Conservation (phyloP, 2,797 vertebrate species). For the Mormyrops attenuatus region DNA sequence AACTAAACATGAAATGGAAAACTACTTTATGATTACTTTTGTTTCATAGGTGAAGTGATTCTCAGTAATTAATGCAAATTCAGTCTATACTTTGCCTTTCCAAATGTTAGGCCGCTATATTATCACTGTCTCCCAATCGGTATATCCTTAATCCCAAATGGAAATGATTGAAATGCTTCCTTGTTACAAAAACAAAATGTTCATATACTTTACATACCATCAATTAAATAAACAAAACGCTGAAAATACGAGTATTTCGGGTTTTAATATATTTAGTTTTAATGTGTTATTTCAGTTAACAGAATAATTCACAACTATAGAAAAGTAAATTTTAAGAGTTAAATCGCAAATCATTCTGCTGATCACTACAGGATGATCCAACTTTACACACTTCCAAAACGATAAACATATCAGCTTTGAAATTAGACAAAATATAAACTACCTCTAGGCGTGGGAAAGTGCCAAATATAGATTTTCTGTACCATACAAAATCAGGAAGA, state of each 20-base stretch:
- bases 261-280: slow-evolving; percentile 62
- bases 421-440: slow-evolving; percentile 35
- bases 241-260: slow-evolving; percentile 39
- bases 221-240: slow-evolving; percentile 9
- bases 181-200: slow-evolving; percentile 10
- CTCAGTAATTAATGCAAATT: background rate
- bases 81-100: background rate
- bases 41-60: background rate
- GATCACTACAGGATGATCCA: slow-evolving; percentile 35
- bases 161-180: background rate
- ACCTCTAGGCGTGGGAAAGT: slow-evolving; percentile 57
- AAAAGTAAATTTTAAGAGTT: slow-evolving; percentile 49
- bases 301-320: slow-evolving; percentile 49
- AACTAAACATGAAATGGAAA: background rate
- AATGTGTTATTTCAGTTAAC: slow-evolving; percentile 47
- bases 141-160: background rate
- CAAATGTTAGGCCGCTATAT: background rate
- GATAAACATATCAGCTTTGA: slow-evolving; percentile 28
- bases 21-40: background rate
- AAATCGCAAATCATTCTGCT: slow-evolving; percentile 39
- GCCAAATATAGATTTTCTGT: slow-evolving; percentile 61
- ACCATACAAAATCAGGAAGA: slow-evolving; percentile 56
- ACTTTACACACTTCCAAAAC: slow-evolving; percentile 38
- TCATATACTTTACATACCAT: slow-evolving; percentile 27
- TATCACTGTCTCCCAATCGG: background rate